Percentiles rank a stretch among this genome's conserved stretches.
Conservation (phyloP, 1,140 invertebrate genomes). For the Limonius californicus region DNA sequence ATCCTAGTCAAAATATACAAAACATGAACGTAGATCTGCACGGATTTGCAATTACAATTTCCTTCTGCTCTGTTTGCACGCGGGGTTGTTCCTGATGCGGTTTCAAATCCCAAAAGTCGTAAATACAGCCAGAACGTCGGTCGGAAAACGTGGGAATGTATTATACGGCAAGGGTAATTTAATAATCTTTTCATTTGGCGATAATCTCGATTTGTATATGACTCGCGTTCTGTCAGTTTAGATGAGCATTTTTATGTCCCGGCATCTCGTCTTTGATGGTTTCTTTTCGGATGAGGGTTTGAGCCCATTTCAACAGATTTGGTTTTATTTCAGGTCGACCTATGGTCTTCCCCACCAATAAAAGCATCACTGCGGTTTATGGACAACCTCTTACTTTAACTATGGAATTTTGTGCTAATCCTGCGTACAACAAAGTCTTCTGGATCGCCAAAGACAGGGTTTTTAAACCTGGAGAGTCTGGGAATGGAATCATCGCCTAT, state of each 20-base stretch:
- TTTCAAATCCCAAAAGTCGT: conserved; percentile 25
- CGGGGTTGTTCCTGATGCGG: neutral
- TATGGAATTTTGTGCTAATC: conserved; percentile 56
- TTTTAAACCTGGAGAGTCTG: conserved; percentile 42
- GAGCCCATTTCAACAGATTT: no score
- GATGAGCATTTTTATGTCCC: no score
- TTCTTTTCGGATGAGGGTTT: no score
- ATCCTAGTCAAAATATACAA: no score
- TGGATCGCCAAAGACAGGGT: conserved; percentile 46
- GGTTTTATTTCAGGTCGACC: conserved; percentile 47
- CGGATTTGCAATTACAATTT: conserved; percentile 30
- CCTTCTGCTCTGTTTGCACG: conserved; percentile 19
- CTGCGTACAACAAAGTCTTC: conserved; percentile 43
- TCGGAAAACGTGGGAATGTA: neutral
- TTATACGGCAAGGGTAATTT: no score
- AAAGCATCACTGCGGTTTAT: conserved; percentile 52
- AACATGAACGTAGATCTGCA: no score
- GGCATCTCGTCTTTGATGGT: no score
- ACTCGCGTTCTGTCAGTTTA: no score
- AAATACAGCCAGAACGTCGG: conserved; percentile 20
- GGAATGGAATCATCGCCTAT: conserved; percentile 42
- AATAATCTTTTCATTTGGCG: no score
- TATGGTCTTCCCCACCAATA: conserved; percentile 49
- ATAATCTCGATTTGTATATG: no score
- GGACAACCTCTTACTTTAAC: conserved; percentile 52